Evolutionary conservation across 2,888 invertebrate genomes (phyloP).

Genomic region (Erebia epiphron): DNA sequence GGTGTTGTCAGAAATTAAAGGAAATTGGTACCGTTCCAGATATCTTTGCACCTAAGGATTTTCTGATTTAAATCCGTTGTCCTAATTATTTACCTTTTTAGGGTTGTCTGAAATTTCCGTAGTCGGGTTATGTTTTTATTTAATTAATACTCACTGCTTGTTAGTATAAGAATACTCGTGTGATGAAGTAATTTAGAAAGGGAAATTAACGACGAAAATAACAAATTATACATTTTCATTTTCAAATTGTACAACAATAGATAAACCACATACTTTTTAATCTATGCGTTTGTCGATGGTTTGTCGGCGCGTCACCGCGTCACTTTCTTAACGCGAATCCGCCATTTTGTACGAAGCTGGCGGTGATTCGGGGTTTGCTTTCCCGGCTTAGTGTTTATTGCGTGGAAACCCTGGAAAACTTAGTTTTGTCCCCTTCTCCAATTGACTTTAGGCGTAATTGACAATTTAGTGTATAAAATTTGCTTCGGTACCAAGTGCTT

Average conservation of each 20-base stretch:
- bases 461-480: constrained; percentile 66
- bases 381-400: constrained; percentile 74
- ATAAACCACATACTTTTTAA: constrained; percentile 40
- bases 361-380: constrained; percentile 78
- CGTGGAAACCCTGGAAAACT: constrained; percentile 73
- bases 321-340: constrained; percentile 81
- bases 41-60: no score
- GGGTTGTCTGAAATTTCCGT: no score
- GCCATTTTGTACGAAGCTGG: constrained; percentile 84
- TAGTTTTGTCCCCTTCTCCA: constrained; percentile 62
- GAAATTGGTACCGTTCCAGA: no score
- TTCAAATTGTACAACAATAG: constrained; percentile 24
- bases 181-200: no score
- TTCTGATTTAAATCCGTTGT: no score
- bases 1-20: no score
- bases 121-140: no score
- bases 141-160: no score
- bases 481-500: constrained; percentile 69
- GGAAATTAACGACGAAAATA: no score
- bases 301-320: constrained; percentile 79
- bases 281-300: constrained; percentile 66
- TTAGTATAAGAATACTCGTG: no score
- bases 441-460: constrained; percentile 62
- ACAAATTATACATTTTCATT: no score
- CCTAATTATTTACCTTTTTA: no score